A percentile compares a stretch with the other conserved stretches of the same genome.
phyloP scores from a whole-genome alignment of 2,113 vertebrate genomes.

The Cebus imitator region DNA sequence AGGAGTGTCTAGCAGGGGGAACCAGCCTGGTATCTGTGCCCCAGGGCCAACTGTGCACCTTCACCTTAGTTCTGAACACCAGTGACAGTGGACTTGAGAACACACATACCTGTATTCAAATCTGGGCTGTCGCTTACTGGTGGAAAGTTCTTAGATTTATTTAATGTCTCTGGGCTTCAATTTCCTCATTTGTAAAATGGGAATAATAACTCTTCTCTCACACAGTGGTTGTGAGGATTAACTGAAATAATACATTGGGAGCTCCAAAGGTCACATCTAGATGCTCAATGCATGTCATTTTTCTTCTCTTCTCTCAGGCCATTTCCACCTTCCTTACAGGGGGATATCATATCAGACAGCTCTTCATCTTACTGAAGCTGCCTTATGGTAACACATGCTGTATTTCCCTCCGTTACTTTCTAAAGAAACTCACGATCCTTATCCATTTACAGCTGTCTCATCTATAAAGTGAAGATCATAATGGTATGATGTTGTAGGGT shows the following conservation, averaged over 20 bases:
- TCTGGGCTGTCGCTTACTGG: neutral
- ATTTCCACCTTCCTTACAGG: neutral
- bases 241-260: neutral
- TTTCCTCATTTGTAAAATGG: neutral
- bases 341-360: neutral
- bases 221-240: neutral
- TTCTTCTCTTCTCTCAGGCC: neutral
- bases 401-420: neutral
- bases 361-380: neutral
- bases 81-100: neutral
- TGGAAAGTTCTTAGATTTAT: neutral
- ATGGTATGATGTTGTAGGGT: too few species aligned
- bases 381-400: neutral
- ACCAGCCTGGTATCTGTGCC: neutral
- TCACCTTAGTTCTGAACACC: neutral
- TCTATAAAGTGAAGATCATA: neutral
- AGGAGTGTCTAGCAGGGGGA: neutral
- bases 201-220: neutral
- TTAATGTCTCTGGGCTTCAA: neutral
- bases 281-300: neutral
- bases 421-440: neutral
- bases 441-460: neutral
- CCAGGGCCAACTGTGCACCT: neutral
- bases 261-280: neutral
- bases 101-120: conserved; percentile 14